Percentiles rank a stretch among this genome's conserved stretches.
phyloP scores from a whole-genome alignment of 35 echinoderm and acorn worm species.

The Amphiura filiformis region DNA sequence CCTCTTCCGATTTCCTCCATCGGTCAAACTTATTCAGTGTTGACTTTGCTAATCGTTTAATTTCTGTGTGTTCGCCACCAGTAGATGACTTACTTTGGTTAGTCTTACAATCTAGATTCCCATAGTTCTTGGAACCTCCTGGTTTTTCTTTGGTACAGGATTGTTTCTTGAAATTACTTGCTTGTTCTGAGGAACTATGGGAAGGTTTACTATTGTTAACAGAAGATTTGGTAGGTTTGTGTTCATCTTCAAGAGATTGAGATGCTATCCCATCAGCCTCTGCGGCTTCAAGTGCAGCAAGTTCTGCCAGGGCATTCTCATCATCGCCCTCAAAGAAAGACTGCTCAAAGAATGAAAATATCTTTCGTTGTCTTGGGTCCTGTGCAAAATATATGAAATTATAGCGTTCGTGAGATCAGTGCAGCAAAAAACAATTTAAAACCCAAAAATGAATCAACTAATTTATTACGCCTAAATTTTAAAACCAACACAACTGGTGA shows the following conservation, averaged over 20 bases:
- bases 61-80: not conserved
- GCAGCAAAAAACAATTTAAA: too few species aligned
- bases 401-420: too few species aligned
- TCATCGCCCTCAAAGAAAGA: constrained; percentile 58
- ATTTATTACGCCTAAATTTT: too few species aligned
- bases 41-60: not conserved
- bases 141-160: not conserved
- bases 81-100: not conserved
- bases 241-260: not conserved
- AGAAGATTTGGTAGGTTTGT: too few species aligned
- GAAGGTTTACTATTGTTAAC: too few species aligned
- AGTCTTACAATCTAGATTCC: not conserved
- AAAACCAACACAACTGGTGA: too few species aligned
- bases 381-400: not conserved
- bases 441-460: too few species aligned
- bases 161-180: not conserved
- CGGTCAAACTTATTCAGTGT: not conserved
- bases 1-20: not conserved
- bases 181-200: not conserved
- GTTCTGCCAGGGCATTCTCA: constrained; percentile 1
- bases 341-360: constrained; percentile 62
- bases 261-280: constrained; percentile 23
- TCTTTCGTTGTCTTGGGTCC: constrained; percentile 51
- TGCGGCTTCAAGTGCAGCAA: constrained; percentile 38
- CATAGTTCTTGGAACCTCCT: not conserved